phyloP scores from a whole-genome alignment of 2,888 invertebrate species.

The Archips xylosteana region DNA sequence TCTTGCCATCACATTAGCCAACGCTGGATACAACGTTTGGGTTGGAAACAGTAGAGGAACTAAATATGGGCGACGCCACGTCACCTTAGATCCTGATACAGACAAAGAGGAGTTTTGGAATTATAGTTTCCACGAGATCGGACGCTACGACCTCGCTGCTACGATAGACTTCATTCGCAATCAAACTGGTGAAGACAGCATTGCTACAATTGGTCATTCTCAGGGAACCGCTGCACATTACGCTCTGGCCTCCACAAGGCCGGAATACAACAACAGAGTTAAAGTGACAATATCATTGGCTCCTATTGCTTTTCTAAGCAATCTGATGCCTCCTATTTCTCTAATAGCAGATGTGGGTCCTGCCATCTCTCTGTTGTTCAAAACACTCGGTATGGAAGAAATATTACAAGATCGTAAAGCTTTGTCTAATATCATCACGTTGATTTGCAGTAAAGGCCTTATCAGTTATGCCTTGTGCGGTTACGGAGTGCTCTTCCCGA shows the following conservation, averaged over 20 bases:
- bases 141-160: slow-evolving; percentile 37
- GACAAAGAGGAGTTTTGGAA: slow-evolving; percentile 35
- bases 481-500: slow-evolving; percentile 10
- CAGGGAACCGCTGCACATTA: slow-evolving; percentile 38
- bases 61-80: slow-evolving; percentile 19
- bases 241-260: slow-evolving; percentile 30
- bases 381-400: slow-evolving; percentile 38
- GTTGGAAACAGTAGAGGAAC: slow-evolving; percentile 25
- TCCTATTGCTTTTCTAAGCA: slow-evolving; percentile 44
- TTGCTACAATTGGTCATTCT: slow-evolving; percentile 36
- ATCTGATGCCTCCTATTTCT: slow-evolving; percentile 42
- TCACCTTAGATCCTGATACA: slow-evolving; percentile 28
- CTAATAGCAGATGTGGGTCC: slow-evolving; percentile 20
- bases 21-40: slow-evolving; percentile 50
- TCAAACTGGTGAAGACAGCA: slow-evolving; percentile 12
- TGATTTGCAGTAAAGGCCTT: slow-evolving; percentile 25
- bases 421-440: slow-evolving; percentile 33
- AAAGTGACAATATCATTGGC: slow-evolving; percentile 33
- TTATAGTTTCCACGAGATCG: slow-evolving; percentile 42
- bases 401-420: slow-evolving; percentile 39
- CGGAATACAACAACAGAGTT: slow-evolving; percentile 39
- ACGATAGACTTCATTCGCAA: slow-evolving; percentile 30
- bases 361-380: slow-evolving; percentile 25
- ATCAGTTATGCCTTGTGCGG: slow-evolving; percentile 23
- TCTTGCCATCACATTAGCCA: slow-evolving; percentile 49